Conservation (phyloP, 2,888 invertebrate species). For the Aporophyla nigra region DNA sequence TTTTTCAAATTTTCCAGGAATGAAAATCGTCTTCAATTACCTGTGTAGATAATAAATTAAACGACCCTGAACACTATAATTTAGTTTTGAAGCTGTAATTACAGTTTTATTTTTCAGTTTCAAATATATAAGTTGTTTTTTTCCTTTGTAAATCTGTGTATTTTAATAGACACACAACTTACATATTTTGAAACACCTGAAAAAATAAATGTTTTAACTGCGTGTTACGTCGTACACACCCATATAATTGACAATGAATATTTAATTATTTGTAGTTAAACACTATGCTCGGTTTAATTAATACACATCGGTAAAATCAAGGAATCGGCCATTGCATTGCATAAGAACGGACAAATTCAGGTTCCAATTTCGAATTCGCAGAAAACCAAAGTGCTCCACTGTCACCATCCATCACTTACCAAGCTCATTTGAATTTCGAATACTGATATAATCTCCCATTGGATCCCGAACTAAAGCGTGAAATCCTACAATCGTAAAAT, state of each 20-base stretch:
- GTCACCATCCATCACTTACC: constrained; percentile 21
- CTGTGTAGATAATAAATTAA: not conserved
- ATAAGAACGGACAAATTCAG: not conserved
- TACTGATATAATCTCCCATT: constrained; percentile 18
- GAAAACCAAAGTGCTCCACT: constrained; percentile 19
- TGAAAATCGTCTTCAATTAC: not conserved
- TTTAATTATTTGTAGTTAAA: no score
- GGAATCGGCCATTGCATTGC: not conserved
- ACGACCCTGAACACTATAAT: not conserved
- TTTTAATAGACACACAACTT: not conserved
- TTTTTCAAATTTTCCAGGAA: not conserved
- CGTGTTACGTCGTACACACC: not conserved
- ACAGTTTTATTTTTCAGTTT: constrained; percentile 39
- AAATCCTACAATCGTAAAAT: constrained; percentile 12
- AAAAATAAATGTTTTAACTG: not conserved
- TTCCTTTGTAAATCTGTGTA: not conserved
- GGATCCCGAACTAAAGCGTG: not conserved
- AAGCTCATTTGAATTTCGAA: constrained; percentile 39
- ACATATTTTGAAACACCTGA: not conserved
- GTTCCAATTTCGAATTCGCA: not conserved
- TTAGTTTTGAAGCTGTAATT: not conserved
- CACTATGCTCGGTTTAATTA: not conserved
- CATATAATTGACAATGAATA: not conserved
- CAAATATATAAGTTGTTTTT: not conserved
- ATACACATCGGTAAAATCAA: not conserved